Conservation (phyloP, 2,797 vertebrate species). For the Rachycentron canadum region DNA sequence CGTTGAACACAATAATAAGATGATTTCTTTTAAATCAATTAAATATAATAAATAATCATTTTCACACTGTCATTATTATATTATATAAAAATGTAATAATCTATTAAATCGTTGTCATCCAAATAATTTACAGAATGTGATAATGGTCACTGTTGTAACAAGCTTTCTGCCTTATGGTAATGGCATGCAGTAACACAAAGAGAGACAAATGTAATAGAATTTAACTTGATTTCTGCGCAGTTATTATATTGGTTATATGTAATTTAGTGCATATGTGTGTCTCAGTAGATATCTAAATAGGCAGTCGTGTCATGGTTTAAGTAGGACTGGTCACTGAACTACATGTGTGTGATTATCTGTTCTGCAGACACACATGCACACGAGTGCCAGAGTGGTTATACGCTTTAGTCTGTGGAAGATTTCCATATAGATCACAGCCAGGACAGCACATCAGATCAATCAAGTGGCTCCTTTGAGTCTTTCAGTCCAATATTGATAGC, state of each 20-base stretch:
- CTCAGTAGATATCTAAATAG: constrained; percentile 6
- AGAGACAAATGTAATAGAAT: constrained; percentile 14
- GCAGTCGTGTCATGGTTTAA: not conserved
- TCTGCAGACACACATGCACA: not conserved
- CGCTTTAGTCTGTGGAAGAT: constrained; percentile 38
- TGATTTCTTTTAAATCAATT: constrained; percentile 29
- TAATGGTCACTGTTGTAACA: not conserved
- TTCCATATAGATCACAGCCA: constrained; percentile 63
- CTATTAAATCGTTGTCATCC: constrained; percentile 35
- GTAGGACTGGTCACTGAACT: not conserved
- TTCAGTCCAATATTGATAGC: constrained; percentile 62
- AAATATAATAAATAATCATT: too few species aligned
- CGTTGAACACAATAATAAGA: not conserved
- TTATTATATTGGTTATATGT: constrained; percentile 2
- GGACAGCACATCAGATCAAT: constrained; percentile 64
- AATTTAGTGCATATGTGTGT: constrained; percentile 30
- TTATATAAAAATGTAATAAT: too few species aligned
- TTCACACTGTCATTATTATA: too few species aligned
- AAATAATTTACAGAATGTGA: constrained; percentile 23
- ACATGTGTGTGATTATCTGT: not conserved
- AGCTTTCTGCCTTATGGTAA: constrained; percentile 5
- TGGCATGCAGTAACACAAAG: constrained; percentile 7
- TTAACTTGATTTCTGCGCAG: constrained; percentile 16
- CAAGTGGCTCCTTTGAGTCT: constrained; percentile 54
- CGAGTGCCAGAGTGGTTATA: constrained; percentile 25